Percentiles rank a stretch among this genome's conserved stretches.
These are phyloP conservation scores for Euwallacea fornicatus DNA, from an alignment of 1,140 invertebrate genomes.

Conservation along the genomic window DNA sequence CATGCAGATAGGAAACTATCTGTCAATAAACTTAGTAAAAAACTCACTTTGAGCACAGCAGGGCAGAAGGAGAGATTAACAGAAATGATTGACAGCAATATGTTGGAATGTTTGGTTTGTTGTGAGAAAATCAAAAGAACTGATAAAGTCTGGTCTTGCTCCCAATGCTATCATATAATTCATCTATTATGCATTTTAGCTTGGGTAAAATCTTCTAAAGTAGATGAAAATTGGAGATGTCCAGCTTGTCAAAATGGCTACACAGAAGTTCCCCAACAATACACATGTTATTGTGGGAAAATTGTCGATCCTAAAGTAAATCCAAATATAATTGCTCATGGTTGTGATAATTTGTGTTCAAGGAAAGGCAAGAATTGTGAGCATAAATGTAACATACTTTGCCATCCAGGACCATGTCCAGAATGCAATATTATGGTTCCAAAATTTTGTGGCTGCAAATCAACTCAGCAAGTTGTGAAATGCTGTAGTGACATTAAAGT, in stretches of 20 bases:
- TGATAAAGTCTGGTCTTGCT: slow-evolving; percentile 86
- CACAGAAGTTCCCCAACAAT: slow-evolving; percentile 68
- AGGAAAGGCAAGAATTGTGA: slow-evolving; percentile 67
- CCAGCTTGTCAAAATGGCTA: slow-evolving; percentile 85
- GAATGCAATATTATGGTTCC: slow-evolving; percentile 66
- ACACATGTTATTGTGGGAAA: slow-evolving; percentile 85
- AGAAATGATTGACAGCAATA: slow-evolving; percentile 74
- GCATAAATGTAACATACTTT: slow-evolving; percentile 84
- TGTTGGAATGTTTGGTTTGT: slow-evolving; percentile 91
- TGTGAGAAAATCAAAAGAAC: slow-evolving; percentile 79
- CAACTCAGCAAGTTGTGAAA: slow-evolving; percentile 66
- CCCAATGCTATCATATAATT: slow-evolving; percentile 87
- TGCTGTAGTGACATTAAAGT: slow-evolving; percentile 70
- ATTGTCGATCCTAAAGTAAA: slow-evolving; percentile 63
- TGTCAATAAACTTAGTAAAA: neutral
- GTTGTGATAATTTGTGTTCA: slow-evolving; percentile 84
- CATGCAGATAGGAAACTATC: neutral
- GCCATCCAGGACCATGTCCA: slow-evolving; percentile 90
- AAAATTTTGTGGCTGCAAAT: slow-evolving; percentile 74
- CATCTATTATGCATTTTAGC: slow-evolving; percentile 88
- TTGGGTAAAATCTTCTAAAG: slow-evolving; percentile 83
- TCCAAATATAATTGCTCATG: slow-evolving; percentile 71
- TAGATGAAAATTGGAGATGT: slow-evolving; percentile 84
- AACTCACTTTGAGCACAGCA: slow-evolving; percentile 38
- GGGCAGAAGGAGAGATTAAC: slow-evolving; percentile 78